A percentile compares a stretch with the other conserved stretches of the same genome.
Conservation (phyloP, 2,113 vertebrate genomes). For the Spheniscus mendiculus region DNA sequence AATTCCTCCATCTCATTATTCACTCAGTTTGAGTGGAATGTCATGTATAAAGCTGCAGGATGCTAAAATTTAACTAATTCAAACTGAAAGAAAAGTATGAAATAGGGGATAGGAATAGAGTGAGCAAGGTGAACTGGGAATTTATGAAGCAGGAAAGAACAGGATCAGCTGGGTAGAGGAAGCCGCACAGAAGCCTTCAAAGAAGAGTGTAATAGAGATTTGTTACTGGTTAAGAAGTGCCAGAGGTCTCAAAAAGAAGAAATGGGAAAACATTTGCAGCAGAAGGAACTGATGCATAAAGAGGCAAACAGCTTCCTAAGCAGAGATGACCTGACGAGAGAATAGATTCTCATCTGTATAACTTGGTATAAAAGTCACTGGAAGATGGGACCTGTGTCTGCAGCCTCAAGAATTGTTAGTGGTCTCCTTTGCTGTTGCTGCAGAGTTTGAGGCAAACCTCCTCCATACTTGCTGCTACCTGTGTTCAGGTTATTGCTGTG, state of each 20-base stretch:
- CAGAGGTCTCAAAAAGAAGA: background rate
- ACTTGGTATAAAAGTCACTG: background rate
- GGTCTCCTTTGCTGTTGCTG: background rate
- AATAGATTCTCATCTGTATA: background rate
- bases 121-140: background rate
- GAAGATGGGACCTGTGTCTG: background rate
- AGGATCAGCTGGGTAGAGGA: background rate
- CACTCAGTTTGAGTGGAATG: background rate
- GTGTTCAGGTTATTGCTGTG: background rate
- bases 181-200: background rate
- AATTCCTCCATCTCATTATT: background rate
- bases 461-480: background rate
- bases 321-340: background rate
- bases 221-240: background rate
- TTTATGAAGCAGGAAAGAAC: background rate
- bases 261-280: background rate
- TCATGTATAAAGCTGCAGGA: background rate
- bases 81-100: background rate
- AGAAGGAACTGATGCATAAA: background rate
- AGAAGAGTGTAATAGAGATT: background rate
- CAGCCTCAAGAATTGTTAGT: background rate
- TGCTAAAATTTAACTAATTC: background rate
- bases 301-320: background rate
- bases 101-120: background rate
- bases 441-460: background rate